Evolutionary conservation across 2,113 vertebrate species (phyloP).

Genomic region (Passer montanus): DNA sequence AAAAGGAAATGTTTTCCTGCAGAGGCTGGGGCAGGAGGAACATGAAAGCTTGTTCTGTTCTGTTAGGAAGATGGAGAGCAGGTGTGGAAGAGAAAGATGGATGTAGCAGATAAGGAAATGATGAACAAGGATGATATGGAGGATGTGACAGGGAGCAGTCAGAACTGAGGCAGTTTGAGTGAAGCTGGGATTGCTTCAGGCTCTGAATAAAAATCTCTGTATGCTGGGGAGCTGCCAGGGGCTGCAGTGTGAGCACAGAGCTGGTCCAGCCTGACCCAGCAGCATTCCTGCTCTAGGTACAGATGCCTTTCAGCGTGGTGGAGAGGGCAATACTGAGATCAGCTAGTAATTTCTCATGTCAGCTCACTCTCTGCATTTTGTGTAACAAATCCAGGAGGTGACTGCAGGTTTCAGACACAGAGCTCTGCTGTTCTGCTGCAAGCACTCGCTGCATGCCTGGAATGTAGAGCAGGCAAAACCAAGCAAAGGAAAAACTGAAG

Average conservation of each 20-base stretch:
- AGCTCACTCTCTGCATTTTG: neutral
- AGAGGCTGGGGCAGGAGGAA: neutral
- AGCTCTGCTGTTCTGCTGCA: neutral
- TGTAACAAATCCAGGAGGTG: neutral
- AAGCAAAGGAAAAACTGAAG: conserved; percentile 5
- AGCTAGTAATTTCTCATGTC: neutral
- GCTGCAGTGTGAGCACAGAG: neutral
- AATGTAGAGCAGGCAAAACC: neutral
- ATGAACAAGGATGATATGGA: neutral
- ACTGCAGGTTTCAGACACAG: neutral
- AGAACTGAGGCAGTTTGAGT: neutral
- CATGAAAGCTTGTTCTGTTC: neutral
- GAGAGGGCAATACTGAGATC: neutral
- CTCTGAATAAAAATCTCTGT: neutral
- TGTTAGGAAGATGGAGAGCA: neutral
- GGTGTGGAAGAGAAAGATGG: neutral
- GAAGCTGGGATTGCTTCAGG: neutral
- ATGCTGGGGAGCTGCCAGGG: neutral
- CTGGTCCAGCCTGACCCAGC: neutral
- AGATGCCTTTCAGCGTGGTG: neutral
- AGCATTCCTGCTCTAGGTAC: neutral
- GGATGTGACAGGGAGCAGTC: neutral
- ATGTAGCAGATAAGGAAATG: neutral
- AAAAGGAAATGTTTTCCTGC: neutral
- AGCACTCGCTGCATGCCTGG: neutral